Evolutionary conservation across 1,140 invertebrate genomes (phyloP), one percentile per base, ranked within the genome.

Genomic region (Drosophila athabasca): DNA sequence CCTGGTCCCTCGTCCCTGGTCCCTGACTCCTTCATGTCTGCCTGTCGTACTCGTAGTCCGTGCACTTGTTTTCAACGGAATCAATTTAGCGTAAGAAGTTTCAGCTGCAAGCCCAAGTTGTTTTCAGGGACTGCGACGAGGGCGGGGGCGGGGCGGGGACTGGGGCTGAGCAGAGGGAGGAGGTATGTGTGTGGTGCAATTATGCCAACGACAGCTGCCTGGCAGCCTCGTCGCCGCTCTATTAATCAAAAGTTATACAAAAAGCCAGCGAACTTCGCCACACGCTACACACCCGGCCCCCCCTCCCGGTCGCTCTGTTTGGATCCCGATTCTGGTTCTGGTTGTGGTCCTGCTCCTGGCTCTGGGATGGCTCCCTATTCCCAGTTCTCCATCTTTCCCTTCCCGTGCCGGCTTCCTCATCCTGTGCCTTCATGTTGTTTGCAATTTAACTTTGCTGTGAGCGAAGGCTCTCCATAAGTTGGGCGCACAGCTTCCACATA

Each of bases 171-270:
- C 29, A 59, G 52, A 44, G 66, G 49, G 43, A 49, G 9, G 45
- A 31, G 17, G 17, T 19, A 31, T 31, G 31, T 31, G 52, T 64
- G 82, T 69, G 83, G 74, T 62, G 82, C 82, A 85, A 85, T 85
- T 85, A 85, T 85, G 82, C 62, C 76, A 67, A 73, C 73, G 64
- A 57, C 76, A 62, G 72, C 79, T 64, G 72, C 71, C 70, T 67
- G 62, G 51, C 71, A 68, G 61, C 45, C 62, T 53, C 61, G 61
- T 53, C 78, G 59, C 65, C 66, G 68, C 74, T 87, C 82, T 85
- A 85, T 85, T 85, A 85, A 87, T 87, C 82, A 85, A 85, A 85
- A 87, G 82, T 85, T 85, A 78, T 87, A 87, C 78, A 82, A 79
- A 85, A 85, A 85, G 82, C 82, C 74, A 85, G 77, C 74, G 82